A percentile compares a stretch with the other conserved stretches of the same genome.
phyloP scores from a whole-genome alignment of 2,797 vertebrate species.

The Salarias fasciatus region DNA sequence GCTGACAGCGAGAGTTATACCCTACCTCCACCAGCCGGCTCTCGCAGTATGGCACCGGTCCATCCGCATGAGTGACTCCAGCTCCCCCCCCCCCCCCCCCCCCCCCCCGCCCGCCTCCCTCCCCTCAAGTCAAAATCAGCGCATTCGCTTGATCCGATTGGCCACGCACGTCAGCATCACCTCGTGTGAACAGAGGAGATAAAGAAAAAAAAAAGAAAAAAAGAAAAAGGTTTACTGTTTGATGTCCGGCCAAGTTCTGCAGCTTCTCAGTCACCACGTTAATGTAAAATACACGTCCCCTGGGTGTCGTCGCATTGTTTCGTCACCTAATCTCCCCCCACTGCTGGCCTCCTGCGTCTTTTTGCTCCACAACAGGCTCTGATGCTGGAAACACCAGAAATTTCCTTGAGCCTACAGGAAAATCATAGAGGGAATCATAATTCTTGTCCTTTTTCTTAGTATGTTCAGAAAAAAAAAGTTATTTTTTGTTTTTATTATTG shows the following conservation, averaged over 20 bases:
- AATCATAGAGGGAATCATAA: neutral
- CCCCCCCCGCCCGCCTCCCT: constrained; percentile 50
- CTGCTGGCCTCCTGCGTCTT: constrained; percentile 39
- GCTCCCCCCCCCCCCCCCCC: constrained; percentile 51
- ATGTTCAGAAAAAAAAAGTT: no score
- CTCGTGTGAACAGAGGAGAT: constrained; percentile 67
- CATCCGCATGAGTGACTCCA: constrained; percentile 44
- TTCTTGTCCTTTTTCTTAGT: neutral
- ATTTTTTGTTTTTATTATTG: no score
- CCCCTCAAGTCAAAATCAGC: constrained; percentile 61
- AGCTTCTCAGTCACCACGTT: constrained; percentile 32
- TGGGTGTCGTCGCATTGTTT: constrained; percentile 50
- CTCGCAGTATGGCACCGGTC: constrained; percentile 43
- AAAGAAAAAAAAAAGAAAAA: constrained; percentile 37
- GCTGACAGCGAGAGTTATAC: constrained; percentile 48
- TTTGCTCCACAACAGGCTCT: constrained; percentile 1
- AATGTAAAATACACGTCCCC: constrained; percentile 55
- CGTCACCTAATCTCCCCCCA: constrained; percentile 41
- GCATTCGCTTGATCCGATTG: constrained; percentile 63
- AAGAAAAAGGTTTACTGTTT: constrained; percentile 33
- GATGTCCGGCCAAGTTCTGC: constrained; percentile 59
- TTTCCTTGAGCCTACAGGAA: neutral
- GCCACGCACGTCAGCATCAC: constrained; percentile 62
- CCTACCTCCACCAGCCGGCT: constrained; percentile 50
- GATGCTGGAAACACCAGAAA: neutral